Evolutionary conservation across 2,888 invertebrate genomes (phyloP).

Genomic region (Rhyacophila evoluta): DNA sequence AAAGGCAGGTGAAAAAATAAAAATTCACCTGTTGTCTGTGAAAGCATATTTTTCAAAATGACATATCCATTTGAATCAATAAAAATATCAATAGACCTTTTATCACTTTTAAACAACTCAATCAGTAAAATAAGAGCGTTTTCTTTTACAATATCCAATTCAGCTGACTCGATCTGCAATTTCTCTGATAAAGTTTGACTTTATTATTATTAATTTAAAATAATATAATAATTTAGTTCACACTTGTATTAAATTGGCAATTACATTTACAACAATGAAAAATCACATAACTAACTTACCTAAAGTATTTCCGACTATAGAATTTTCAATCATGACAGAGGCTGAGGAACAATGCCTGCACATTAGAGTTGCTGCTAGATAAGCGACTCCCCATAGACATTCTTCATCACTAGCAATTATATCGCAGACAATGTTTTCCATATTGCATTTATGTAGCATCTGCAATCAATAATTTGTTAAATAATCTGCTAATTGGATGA

Average conservation of each 20-base stretch:
- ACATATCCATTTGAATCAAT: conserved; percentile 32
- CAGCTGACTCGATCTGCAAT: conserved; percentile 25
- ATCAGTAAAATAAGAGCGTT: conserved; percentile 29
- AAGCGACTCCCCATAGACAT: conserved; percentile 30
- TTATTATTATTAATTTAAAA: too few species aligned
- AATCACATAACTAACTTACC: conserved; percentile 9
- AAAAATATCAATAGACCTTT: conserved; percentile 20
- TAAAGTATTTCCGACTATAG: conserved; percentile 20
- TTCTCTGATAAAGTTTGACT: conserved; percentile 3
- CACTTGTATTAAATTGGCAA: too few species aligned
- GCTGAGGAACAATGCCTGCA: conserved; percentile 34
- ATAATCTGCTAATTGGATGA: too few species aligned
- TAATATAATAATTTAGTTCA: too few species aligned
- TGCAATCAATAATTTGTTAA: conserved; percentile 21
- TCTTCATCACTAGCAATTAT: conserved; percentile 12
- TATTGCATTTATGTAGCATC: conserved; percentile 39
- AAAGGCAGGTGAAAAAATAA: neutral
- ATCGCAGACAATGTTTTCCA: conserved; percentile 38
- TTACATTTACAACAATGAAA: too few species aligned
- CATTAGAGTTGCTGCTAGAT: conserved; percentile 35
- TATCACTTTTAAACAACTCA: conserved; percentile 35
- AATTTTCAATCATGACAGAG: conserved; percentile 30
- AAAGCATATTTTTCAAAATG: conserved; percentile 22
- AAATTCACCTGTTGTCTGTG: neutral
- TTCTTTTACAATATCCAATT: conserved; percentile 37